phyloP scores from a whole-genome alignment of 2,888 invertebrate genomes.

The Hylaea fasciaria region DNA sequence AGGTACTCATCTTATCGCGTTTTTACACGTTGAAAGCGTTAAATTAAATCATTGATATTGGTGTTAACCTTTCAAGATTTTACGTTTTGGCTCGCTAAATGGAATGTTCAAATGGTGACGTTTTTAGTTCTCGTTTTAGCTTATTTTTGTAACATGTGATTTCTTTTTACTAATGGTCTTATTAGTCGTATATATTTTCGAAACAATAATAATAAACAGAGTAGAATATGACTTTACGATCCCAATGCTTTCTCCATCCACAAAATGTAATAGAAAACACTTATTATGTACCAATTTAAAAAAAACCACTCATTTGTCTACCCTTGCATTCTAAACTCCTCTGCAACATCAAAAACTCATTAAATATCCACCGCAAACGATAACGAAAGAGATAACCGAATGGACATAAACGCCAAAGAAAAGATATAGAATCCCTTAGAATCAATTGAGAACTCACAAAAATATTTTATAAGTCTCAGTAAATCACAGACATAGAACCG shows the following conservation, averaged over 20 bases:
- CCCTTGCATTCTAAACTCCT: slow-evolving; percentile 14
- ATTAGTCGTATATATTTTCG: too few relatives aligned
- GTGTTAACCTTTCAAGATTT: slow-evolving; percentile 46
- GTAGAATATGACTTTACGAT: too few relatives aligned
- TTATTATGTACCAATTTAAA: too few relatives aligned
- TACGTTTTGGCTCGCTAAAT: slow-evolving; percentile 4
- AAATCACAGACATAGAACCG: slow-evolving; percentile 40
- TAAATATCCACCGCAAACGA: slow-evolving; percentile 64
- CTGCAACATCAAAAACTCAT: slow-evolving; percentile 64
- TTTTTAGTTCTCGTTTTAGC: not conserved
- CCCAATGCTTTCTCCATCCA: too few relatives aligned
- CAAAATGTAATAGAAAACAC: too few relatives aligned
- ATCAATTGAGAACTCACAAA: slow-evolving; percentile 41
- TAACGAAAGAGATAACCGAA: slow-evolving; percentile 47
- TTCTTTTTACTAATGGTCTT: not conserved
- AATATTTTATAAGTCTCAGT: slow-evolving; percentile 41
- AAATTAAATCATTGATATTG: slow-evolving; percentile 61
- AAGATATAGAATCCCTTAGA: slow-evolving; percentile 33
- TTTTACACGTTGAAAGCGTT: slow-evolving; percentile 75
- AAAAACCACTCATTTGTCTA: too few relatives aligned
- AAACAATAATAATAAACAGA: too few relatives aligned
- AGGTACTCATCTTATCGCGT: slow-evolving; percentile 67
- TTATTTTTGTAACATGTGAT: not conserved
- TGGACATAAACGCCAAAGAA: slow-evolving; percentile 31
- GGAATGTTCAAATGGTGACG: not conserved